Evolutionary conservation across 2,888 invertebrate species (phyloP).

Genomic region (Hirtodrosophila alboralis): DNA sequence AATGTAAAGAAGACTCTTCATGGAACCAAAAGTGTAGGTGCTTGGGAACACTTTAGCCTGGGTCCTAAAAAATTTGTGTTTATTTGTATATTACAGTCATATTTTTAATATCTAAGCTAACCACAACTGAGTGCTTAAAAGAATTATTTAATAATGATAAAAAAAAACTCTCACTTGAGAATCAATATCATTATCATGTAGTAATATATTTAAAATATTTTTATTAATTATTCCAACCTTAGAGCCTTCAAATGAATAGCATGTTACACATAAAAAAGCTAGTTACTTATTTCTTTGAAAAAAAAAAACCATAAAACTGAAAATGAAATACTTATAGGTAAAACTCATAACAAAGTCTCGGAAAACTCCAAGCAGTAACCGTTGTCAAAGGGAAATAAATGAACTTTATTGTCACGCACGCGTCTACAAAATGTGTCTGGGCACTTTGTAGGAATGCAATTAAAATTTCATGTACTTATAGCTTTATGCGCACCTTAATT

Average conservation of each 20-base stretch:
- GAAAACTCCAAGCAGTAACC: conserved; percentile 2
- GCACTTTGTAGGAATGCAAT: conserved; percentile 44
- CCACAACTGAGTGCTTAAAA: no score
- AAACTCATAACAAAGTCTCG: conserved; percentile 7
- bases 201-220: not conserved
- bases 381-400: conserved; percentile 35
- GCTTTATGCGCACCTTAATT: conserved; percentile 47
- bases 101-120: no score
- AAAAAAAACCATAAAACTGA: conserved; percentile 9
- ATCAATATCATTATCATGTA: no score
- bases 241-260: not conserved
- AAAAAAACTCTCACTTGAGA: no score
- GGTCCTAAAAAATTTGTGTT: no score
- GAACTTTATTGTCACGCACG: conserved; percentile 58
- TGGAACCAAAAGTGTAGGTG: no score
- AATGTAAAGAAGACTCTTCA: no score
- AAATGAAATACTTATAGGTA: conserved; percentile 12
- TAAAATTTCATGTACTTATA: conserved; percentile 60
- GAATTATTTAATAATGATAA: no score
- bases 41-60: no score
- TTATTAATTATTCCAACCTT: not conserved
- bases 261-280: conserved; percentile 1
- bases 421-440: conserved; percentile 35
- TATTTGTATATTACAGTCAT: no score
- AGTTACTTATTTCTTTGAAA: conserved; percentile 2